phyloP scores from a whole-genome alignment of 2,888 invertebrate species.

The Drosophila kuntzei region DNA sequence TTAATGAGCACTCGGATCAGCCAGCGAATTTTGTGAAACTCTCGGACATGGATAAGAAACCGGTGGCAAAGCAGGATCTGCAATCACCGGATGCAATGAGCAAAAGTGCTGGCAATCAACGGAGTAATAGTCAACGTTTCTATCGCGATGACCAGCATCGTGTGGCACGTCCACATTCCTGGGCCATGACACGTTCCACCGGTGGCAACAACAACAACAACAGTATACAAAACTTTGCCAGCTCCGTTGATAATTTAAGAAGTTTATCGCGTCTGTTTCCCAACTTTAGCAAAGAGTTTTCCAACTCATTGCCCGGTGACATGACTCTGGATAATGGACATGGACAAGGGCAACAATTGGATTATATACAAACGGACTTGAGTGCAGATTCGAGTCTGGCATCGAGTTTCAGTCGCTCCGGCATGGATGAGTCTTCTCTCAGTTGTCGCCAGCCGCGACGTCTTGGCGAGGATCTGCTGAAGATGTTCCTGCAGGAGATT shows the following conservation, averaged over 20 bases:
- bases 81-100: conserved; percentile 84
- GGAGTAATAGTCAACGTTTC: conserved; percentile 78
- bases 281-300: conserved; percentile 86
- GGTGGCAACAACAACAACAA: conserved; percentile 81
- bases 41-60: conserved; percentile 91
- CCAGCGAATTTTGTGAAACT: conserved; percentile 89
- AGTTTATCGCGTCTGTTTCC: conserved; percentile 89
- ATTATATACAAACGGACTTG: conserved; percentile 86
- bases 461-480: conserved; percentile 93
- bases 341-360: conserved; percentile 68
- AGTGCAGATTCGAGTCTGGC: conserved; percentile 87
- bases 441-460: conserved; percentile 87
- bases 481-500: conserved; percentile 96
- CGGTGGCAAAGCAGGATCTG: conserved; percentile 86
- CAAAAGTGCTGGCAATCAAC: conserved; percentile 84
- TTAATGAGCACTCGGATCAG: conserved; percentile 83
- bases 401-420: conserved; percentile 87
- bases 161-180: conserved; percentile 86
- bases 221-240: conserved; percentile 86
- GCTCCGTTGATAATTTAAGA: conserved; percentile 87
- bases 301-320: conserved; percentile 85
- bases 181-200: conserved; percentile 88
- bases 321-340: conserved; percentile 79
- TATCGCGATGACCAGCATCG: conserved; percentile 82
- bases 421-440: conserved; percentile 86